Evolutionary conservation across 2,888 invertebrate genomes (phyloP).

Genomic region (Aphodius granarius): DNA sequence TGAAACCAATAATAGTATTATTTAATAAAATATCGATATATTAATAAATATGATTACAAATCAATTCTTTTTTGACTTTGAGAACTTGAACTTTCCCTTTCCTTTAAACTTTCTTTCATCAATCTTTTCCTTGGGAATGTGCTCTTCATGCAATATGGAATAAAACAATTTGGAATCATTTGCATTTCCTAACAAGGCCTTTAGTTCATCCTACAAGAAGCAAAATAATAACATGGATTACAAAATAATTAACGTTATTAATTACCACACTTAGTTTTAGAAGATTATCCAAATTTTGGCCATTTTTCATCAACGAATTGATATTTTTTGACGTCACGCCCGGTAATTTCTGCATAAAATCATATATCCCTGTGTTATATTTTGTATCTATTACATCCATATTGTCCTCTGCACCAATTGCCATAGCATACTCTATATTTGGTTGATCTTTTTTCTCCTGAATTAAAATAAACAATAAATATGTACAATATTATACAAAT

Average conservation of each 20-base stretch:
- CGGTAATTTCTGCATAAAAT: slow-evolving; percentile 80
- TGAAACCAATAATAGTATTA: not conserved
- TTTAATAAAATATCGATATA: not conserved
- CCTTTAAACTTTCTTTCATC: slow-evolving; percentile 43
- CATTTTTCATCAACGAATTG: slow-evolving; percentile 72
- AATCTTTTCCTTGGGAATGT: slow-evolving; percentile 57
- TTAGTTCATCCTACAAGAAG: slow-evolving; percentile 66
- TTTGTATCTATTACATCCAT: slow-evolving; percentile 56
- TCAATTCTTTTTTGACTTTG: slow-evolving; percentile 14
- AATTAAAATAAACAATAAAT: slow-evolving; percentile 40
- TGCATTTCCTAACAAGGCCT: slow-evolving; percentile 71
- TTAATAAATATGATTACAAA: not conserved
- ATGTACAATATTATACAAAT: too few relatives aligned
- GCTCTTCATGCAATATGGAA: slow-evolving; percentile 70
- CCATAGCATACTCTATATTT: slow-evolving; percentile 68
- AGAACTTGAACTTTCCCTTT: slow-evolving; percentile 35
- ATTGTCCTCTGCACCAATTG: slow-evolving; percentile 69
- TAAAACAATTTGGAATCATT: slow-evolving; percentile 69
- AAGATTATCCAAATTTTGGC: slow-evolving; percentile 67
- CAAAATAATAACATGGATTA: not conserved
- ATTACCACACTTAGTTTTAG: slow-evolving; percentile 40
- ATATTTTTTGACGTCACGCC: slow-evolving; percentile 89
- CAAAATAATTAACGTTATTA: not conserved
- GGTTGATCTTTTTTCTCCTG: slow-evolving; percentile 84
- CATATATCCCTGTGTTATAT: slow-evolving; percentile 64